A percentile compares a stretch with the other conserved stretches of the same genome.
Conservation (phyloP, 2,888 invertebrate genomes). For the Caenorhabditis plicata region DNA sequence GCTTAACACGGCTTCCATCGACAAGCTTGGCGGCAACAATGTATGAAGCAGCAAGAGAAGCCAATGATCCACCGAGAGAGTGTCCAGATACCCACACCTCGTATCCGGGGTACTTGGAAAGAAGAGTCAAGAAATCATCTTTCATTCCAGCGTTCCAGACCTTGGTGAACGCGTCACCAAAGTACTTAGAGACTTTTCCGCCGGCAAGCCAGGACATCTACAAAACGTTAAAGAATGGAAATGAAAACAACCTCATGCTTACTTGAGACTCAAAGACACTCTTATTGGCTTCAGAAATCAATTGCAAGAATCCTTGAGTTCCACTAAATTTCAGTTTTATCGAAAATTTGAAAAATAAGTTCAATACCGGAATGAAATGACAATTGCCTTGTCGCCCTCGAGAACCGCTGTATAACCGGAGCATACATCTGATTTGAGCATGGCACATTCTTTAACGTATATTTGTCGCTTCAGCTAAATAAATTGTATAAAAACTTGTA, state of each 20-base stretch:
- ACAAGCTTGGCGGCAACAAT: conserved; percentile 34
- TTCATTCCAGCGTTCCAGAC: conserved; percentile 51
- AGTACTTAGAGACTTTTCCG: conserved; percentile 50
- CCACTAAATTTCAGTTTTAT: no score
- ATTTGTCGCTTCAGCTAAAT: conserved; percentile 23
- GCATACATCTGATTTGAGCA: conserved; percentile 34
- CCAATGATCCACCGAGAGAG: conserved; percentile 53
- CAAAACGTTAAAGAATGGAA: background rate
- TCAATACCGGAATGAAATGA: conserved; percentile 48
- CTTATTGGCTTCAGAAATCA: conserved; percentile 50
- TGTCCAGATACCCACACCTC: conserved; percentile 51
- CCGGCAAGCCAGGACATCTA: conserved; percentile 41
- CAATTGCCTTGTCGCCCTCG: conserved; percentile 43
- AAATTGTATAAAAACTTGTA: background rate
- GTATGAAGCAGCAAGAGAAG: conserved; percentile 48
- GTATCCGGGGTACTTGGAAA: conserved; percentile 37
- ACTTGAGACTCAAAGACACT: conserved; percentile 37
- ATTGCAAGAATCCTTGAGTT: conserved; percentile 47
- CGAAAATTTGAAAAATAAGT: background rate
- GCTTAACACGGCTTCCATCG: conserved; percentile 33
- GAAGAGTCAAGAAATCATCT: conserved; percentile 37
- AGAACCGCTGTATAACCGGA: conserved; percentile 50
- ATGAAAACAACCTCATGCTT: background rate
- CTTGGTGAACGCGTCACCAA: conserved; percentile 42
- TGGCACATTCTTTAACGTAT: conserved; percentile 28